A percentile compares a stretch with the other conserved stretches of the same genome.
phyloP scores from a whole-genome alignment of 2,888 invertebrate genomes.

The Biston stratarius region DNA sequence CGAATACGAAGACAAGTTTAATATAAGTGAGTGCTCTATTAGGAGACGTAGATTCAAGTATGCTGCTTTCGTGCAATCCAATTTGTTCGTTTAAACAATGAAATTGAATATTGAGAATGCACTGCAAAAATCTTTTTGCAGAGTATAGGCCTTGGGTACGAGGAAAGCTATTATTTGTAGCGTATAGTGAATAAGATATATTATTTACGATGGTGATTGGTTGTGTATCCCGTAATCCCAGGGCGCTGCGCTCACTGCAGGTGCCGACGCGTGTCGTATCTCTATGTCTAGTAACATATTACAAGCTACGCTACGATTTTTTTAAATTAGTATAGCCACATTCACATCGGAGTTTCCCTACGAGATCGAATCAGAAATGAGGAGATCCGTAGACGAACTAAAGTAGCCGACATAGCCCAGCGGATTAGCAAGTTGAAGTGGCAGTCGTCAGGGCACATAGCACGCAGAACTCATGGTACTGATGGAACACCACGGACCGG shows the following conservation, averaged over 20 bases:
- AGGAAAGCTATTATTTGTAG: slow-evolving; percentile 28
- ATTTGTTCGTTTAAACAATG: slow-evolving; percentile 77
- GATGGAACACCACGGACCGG: no score
- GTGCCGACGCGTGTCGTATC: slow-evolving; percentile 49
- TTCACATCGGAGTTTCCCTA: no score
- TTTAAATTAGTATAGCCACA: no score
- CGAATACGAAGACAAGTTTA: slow-evolving; percentile 22
- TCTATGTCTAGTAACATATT: slow-evolving; percentile 22
- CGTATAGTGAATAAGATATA: slow-evolving; percentile 65
- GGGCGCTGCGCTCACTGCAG: slow-evolving; percentile 73
- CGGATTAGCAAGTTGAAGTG: no score
- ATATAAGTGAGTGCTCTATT: slow-evolving; percentile 45
- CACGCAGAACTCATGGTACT: no score
- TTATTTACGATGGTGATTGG: slow-evolving; percentile 76
- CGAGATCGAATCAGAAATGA: no score
- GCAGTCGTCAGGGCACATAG: no score
- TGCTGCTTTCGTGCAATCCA: slow-evolving; percentile 65
- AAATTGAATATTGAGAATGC: slow-evolving; percentile 74
- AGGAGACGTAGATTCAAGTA: slow-evolving; percentile 52
- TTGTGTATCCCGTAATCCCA: slow-evolving; percentile 70
- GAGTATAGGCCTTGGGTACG: slow-evolving; percentile 53
- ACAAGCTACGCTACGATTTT: neutral
- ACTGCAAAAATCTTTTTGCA: slow-evolving; percentile 66
- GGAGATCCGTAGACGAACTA: no score
- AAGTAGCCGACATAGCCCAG: no score